Evolutionary conservation across 1,140 invertebrate genomes (phyloP).

Genomic region (Elymnias hypermnestra): DNA sequence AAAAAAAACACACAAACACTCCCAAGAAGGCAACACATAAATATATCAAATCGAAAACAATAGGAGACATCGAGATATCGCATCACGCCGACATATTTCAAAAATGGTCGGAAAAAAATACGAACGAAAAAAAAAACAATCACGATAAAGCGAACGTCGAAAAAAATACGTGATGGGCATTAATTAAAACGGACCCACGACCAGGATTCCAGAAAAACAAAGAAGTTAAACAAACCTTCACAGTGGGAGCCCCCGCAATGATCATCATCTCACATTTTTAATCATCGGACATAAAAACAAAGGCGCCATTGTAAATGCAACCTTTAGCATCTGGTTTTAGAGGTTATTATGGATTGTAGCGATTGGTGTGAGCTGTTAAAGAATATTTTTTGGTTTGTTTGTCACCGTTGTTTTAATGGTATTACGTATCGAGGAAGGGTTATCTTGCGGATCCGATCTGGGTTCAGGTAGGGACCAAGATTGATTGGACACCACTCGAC

Average conservation of each 20-base stretch:
- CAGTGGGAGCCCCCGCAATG: slow-evolving; percentile 72
- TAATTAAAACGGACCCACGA: slow-evolving; percentile 74
- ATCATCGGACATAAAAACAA: slow-evolving; percentile 59
- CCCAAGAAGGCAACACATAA: slow-evolving; percentile 60
- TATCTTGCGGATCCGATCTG: slow-evolving; percentile 66
- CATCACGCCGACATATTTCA: slow-evolving; percentile 72
- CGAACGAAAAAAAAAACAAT: slow-evolving; percentile 32
- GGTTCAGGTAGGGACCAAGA: slow-evolving; percentile 61
- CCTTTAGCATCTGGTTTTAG: slow-evolving; percentile 19
- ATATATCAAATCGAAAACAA: slow-evolving; percentile 75
- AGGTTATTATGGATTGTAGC: slow-evolving; percentile 5
- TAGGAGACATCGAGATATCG: slow-evolving; percentile 69
- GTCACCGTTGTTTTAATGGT: slow-evolving; percentile 75
- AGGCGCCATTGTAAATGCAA: slow-evolving; percentile 30
- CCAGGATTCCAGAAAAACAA: slow-evolving; percentile 72
- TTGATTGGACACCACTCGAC: slow-evolving; percentile 65
- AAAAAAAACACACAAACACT: slow-evolving; percentile 48
- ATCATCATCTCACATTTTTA: slow-evolving; percentile 74
- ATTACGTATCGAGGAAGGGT: slow-evolving; percentile 72
- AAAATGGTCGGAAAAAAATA: slow-evolving; percentile 43
- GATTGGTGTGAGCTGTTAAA: slow-evolving; percentile 55
- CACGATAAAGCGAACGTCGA: slow-evolving; percentile 57
- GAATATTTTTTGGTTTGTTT: slow-evolving; percentile 70
- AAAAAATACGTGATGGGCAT: slow-evolving; percentile 75
- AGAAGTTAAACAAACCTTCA: slow-evolving; percentile 71